Base-by-base conservation (phyloP, 1,140 invertebrate species). In the Drosophila dunni region DNA sequence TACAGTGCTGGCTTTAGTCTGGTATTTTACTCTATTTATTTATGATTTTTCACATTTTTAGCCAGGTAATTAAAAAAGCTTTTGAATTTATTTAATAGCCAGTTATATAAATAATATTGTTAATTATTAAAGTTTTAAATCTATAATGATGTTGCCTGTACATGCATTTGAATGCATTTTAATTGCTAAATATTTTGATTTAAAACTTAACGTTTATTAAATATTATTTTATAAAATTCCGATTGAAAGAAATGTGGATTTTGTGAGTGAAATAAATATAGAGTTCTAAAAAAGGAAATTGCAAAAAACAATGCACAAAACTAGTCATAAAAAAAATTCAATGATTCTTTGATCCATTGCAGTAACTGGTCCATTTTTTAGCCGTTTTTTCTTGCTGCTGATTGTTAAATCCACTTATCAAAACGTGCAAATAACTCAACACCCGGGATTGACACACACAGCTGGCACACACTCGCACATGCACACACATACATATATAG, bases 371-470 rank as follows among this genome's bases (percentile, higher is more conserved):
- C 17, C 1, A 20, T 20, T 36, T 54, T 66, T 42, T 54, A 51
- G 53, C 44, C 48, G 17, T 73, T 58, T 20, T 45, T 36, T n/a
- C 36, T 42, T 40, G 9, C 45, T 53, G 57, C 63, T 66, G 65
- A 81, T 83, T 84, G 72, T 84, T 79, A 86, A 82, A 75, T 88
- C 83, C 83, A 86, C 83, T 86, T 86, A 86, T 86, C 84, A 86
- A 88, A 86, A 86, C 83, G 83, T 86, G 83, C 83, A 86, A 86
- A 86, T 86, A 86, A 88, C 82, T 86, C 75, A 73, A 82, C 75
- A 79, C 71, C 48, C 67, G 40, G 71, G 70, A 79, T 72, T 78
- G 73, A 74, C 45, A 71, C 72, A 67, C 53, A 69, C 56, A 74
- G 56, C 40, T 61, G 57, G 40, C 62, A 54, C 15, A 34, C 42